Evolutionary conservation across 2,113 vertebrate species (phyloP).

Genomic region (Oryzias javanicus): DNA sequence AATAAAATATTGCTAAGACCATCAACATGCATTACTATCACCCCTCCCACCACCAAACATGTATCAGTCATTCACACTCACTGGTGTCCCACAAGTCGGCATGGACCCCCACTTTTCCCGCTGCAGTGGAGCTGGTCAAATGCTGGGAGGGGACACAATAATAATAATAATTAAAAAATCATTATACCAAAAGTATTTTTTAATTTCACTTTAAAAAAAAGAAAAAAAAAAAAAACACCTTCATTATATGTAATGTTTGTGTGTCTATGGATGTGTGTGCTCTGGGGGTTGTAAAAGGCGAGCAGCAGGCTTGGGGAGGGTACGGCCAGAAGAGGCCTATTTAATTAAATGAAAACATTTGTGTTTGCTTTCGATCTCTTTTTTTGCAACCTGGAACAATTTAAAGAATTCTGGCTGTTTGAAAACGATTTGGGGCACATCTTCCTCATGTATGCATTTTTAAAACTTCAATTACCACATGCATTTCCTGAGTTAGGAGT

Average conservation of each 20-base stretch:
- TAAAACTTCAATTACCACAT: constrained; percentile 56
- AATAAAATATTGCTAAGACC: constrained; percentile 77
- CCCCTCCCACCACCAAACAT: constrained; percentile 36
- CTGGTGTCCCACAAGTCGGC: no score
- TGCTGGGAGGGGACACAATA: no score
- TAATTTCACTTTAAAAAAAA: no score
- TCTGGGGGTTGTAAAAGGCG: constrained; percentile 11
- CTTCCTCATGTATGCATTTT: constrained; percentile 60
- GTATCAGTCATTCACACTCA: no score
- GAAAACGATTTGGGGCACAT: constrained; percentile 47
- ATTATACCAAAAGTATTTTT: no score
- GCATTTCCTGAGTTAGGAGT: constrained; percentile 19
- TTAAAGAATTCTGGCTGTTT: constrained; percentile 54
- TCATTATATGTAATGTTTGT: not conserved
- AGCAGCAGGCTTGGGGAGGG: constrained; percentile 58
- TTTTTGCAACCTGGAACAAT: constrained; percentile 56
- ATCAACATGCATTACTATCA: constrained; percentile 80
- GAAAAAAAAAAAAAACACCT: not conserved
- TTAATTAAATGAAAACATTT: constrained; percentile 81
- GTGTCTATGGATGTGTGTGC: constrained; percentile 13
- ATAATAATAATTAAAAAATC: no score
- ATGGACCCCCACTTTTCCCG: no score
- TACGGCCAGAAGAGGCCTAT: constrained; percentile 63
- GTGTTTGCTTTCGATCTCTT: constrained; percentile 62
- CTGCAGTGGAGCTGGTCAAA: no score